phyloP scores from a whole-genome alignment of 2,113 vertebrate genomes.

The Meles meles region DNA sequence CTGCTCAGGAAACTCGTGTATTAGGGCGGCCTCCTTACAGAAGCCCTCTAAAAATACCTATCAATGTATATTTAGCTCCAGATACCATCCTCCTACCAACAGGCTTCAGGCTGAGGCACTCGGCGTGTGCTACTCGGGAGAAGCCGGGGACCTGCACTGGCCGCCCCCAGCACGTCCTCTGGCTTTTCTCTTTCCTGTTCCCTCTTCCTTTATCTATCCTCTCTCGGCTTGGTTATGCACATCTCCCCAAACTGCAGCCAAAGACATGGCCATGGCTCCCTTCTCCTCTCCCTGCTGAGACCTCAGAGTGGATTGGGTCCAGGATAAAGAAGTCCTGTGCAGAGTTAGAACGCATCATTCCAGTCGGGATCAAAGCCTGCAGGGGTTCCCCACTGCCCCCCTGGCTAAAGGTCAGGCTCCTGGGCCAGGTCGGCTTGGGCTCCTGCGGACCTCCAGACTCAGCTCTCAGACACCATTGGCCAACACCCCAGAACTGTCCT shows the following conservation, averaged over 20 bases:
- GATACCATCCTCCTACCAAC: not conserved
- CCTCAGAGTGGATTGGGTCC: not conserved
- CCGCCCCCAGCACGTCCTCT: not conserved
- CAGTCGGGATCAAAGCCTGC: not conserved
- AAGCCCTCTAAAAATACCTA: slow-evolving; percentile 47
- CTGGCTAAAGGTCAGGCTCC: not conserved
- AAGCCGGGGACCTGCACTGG: fast-evolving
- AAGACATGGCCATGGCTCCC: not conserved
- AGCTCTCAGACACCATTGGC: too few relatives aligned
- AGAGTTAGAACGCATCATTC: not conserved
- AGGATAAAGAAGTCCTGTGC: not conserved
- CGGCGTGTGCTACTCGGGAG: not conserved
- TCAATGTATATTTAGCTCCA: slow-evolving; percentile 30
- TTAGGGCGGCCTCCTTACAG: slow-evolving; percentile 61
- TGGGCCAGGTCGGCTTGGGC: fast-evolving
- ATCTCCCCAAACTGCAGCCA: not conserved
- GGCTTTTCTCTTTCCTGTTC: not conserved
- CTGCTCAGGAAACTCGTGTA: slow-evolving; percentile 52
- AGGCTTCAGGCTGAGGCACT: not conserved
- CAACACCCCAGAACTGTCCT: not conserved
- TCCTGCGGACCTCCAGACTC: not conserved
- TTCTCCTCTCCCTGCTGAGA: not conserved
- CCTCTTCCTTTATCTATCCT: not conserved
- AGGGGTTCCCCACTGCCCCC: not conserved
- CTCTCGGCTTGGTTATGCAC: not conserved